Conservation (phyloP, 2,113 vertebrate species). For the Scolopax mira region DNA sequence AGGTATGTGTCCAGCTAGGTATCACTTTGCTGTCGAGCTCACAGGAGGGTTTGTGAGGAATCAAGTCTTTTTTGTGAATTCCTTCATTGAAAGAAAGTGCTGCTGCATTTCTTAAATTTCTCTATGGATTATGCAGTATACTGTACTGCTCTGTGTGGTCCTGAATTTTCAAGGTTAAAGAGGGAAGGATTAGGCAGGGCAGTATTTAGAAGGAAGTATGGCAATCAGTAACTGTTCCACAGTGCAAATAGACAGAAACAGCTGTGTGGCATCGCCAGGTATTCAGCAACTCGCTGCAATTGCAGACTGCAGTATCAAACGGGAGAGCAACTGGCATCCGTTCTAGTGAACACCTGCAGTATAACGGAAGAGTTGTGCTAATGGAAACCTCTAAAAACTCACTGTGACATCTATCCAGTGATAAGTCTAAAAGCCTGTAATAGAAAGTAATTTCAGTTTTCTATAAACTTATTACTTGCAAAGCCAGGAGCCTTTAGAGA, state of each 20-base stretch:
- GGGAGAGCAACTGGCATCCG: not conserved
- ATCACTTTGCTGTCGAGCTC: not conserved
- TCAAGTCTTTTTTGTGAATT: not conserved
- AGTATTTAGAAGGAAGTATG: not conserved
- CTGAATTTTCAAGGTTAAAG: conserved; percentile 27
- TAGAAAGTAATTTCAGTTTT: not conserved
- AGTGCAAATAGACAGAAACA: not conserved
- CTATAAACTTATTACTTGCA: not conserved
- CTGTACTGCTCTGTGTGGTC: not conserved
- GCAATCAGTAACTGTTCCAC: not conserved
- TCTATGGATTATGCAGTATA: not conserved
- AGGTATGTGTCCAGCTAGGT: not conserved
- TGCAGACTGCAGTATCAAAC: not conserved
- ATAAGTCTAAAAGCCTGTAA: not conserved
- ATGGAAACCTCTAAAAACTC: not conserved
- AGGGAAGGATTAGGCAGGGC: not conserved
- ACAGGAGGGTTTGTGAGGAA: not conserved
- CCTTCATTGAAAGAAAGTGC: not conserved
- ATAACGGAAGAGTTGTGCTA: not conserved
- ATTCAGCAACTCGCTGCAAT: not conserved
- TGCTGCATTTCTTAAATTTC: not conserved
- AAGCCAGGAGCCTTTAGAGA: not conserved
- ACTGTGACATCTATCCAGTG: not conserved
- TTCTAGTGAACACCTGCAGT: not conserved
- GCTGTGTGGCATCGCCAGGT: not conserved